phyloP scores from a whole-genome alignment of 2,888 invertebrate species.

The Empis stercorea region DNA sequence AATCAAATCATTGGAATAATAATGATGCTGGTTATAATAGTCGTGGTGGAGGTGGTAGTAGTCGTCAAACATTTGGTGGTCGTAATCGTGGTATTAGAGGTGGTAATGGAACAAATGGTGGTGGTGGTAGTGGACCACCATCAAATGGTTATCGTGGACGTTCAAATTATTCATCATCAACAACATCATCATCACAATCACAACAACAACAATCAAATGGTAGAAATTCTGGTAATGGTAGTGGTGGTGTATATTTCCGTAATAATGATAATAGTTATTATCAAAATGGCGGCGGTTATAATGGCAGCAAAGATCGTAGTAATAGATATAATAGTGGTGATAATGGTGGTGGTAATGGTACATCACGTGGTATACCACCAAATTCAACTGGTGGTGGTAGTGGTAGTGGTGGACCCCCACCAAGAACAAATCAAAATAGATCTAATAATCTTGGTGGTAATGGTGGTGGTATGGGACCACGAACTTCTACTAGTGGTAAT shows the following conservation, averaged over 20 bases:
- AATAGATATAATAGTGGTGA: constrained; percentile 17
- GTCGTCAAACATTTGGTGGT: not conserved
- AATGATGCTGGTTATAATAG: not conserved
- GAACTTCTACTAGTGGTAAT: constrained; percentile 7
- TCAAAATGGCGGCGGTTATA: constrained; percentile 19
- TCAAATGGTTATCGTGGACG: constrained; percentile 11
- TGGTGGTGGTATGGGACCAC: constrained; percentile 16
- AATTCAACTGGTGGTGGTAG: constrained; percentile 12
- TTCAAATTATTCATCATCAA: constrained; percentile 8
- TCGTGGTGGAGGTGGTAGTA: not conserved
- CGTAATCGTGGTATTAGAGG: constrained; percentile 11
- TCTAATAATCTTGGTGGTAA: constrained; percentile 20
- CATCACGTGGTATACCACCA: not conserved
- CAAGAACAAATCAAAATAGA: constrained; percentile 21
- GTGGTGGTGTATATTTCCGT: constrained; percentile 25
- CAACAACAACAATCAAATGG: constrained; percentile 11
- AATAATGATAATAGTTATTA: constrained; percentile 27
- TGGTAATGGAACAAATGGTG: constrained; percentile 13
- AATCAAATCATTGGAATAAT: constrained; percentile 20
- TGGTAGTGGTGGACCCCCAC: constrained; percentile 14
- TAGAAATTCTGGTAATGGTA: not conserved
- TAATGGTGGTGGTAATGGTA: constrained; percentile 14
- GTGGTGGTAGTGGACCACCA: constrained; percentile 9
- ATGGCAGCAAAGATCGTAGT: constrained; percentile 16
- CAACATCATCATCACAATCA: constrained; percentile 1